Percentiles rank a stretch among this genome's conserved stretches.
These are phyloP conservation scores for Megalopta genalis DNA, from an alignment of 1,140 invertebrate genomes.

Conservation along the genomic window DNA sequence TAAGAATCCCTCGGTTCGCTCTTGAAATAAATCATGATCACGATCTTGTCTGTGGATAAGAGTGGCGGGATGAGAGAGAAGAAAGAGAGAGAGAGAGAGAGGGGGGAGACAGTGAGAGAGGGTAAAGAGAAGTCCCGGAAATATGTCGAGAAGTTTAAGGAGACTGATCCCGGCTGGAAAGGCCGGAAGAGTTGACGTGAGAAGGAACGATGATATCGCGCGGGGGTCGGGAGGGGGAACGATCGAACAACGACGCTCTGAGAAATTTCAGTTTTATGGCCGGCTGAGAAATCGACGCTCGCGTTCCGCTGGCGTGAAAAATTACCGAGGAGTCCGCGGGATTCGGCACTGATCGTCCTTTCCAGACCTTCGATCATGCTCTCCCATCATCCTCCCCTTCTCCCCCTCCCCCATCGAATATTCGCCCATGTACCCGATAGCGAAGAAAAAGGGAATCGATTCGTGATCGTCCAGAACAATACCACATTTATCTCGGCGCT, in stretches of 20 bases:
- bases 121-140: conserved; percentile 43
- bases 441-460: no score
- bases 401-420: conserved; percentile 1
- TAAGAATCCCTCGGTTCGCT: neutral
- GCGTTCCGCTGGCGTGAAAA: conserved; percentile 68
- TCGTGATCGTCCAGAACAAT: no score
- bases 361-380: conserved; percentile 21
- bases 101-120: conserved; percentile 1
- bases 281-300: conserved; percentile 69
- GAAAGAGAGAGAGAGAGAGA: neutral
- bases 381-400: neutral
- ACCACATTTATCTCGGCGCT: no score
- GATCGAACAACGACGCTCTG: conserved; percentile 57
- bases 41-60: conserved; percentile 38
- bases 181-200: conserved; percentile 46
- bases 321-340: conserved; percentile 64
- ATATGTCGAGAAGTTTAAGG: conserved; percentile 66
- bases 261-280: conserved; percentile 73
- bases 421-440: neutral
- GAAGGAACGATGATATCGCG: conserved; percentile 42
- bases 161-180: conserved; percentile 43
- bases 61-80: neutral
- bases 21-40: conserved; percentile 39
- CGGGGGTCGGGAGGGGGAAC: conserved; percentile 3
- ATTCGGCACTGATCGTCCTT: conserved; percentile 46